Evolutionary conservation across 92 coral and sea anemone genomes (phyloP).

Genomic region (Parazoanthus atlanticus): DNA sequence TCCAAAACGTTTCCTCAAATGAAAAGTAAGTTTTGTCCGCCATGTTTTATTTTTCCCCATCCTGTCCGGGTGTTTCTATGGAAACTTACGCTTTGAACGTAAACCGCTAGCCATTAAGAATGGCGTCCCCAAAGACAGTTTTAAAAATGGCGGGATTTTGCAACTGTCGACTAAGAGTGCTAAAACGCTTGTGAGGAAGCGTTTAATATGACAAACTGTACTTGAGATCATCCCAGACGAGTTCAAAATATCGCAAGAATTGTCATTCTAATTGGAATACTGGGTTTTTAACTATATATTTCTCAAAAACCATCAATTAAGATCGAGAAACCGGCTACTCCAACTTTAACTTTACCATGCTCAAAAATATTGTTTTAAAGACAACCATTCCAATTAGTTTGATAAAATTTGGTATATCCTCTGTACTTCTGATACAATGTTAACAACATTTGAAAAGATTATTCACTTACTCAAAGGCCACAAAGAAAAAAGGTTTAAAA

Average conservation of each 20-base stretch:
- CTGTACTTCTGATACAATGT: constrained; percentile 7
- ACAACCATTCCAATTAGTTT: constrained; percentile 41
- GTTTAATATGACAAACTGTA: constrained; percentile 1
- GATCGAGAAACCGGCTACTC: neutral
- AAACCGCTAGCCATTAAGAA: constrained; percentile 22
- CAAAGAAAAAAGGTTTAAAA: neutral
- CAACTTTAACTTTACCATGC: neutral
- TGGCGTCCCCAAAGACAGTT: neutral
- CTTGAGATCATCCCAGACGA: neutral
- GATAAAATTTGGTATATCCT: neutral
- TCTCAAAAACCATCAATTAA: neutral
- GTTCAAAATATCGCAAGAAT: neutral
- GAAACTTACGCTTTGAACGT: constrained; percentile 12
- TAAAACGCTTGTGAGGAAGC: no score
- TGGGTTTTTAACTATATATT: neutral
- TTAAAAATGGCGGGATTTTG: constrained; percentile 27
- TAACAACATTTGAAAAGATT: constrained; percentile 3
- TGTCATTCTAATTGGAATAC: constrained; percentile 27
- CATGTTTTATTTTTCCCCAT: neutral
- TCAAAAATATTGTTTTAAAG: neutral
- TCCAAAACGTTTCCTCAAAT: neutral
- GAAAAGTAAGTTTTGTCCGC: neutral
- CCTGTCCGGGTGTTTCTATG: constrained; percentile 27
- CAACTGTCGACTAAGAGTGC: no score
- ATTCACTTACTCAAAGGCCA: constrained; percentile 23